Evolutionary conservation across 2,797 vertebrate genomes (phyloP).

Genomic region (Pseudomugil tenellus): DNA sequence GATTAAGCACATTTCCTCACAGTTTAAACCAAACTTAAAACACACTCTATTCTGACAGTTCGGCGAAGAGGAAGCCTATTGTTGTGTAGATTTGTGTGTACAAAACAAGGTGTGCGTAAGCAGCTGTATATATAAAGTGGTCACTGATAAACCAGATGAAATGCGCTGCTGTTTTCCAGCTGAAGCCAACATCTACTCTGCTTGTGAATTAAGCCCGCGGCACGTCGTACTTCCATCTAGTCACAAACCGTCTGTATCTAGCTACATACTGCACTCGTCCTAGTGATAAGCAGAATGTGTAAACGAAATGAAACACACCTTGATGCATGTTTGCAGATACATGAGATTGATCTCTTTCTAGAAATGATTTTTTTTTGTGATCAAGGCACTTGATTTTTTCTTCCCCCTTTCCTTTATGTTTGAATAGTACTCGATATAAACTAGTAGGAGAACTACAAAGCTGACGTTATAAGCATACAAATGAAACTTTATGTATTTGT

Average conservation of each 20-base stretch:
- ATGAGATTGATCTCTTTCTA: conserved; percentile 50
- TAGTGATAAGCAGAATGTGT: conserved; percentile 61
- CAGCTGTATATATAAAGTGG: conserved; percentile 54
- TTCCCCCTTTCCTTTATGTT: conserved; percentile 15
- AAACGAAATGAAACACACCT: conserved; percentile 41
- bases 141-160: conserved; percentile 44
- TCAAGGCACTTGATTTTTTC: conserved; percentile 62
- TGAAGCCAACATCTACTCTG: conserved; percentile 44
- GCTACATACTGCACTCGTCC: conserved; percentile 55
- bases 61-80: conserved; percentile 16
- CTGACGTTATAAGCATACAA: conserved; percentile 70
- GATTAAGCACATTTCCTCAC: conserved; percentile 33
- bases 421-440: conserved; percentile 66
- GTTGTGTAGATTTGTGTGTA: conserved; percentile 57
- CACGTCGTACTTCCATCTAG: conserved; percentile 44
- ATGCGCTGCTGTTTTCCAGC: conserved; percentile 31
- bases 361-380: conserved; percentile 56
- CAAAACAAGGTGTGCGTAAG: conserved; percentile 54
- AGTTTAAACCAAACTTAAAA: background rate
- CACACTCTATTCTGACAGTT: background rate
- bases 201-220: conserved; percentile 63
- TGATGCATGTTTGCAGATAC: conserved; percentile 67
- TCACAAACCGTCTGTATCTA: conserved; percentile 49
- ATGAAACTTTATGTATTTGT: conserved; percentile 75
- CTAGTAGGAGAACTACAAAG: conserved; percentile 65